Evolutionary conservation across 2,797 vertebrate genomes (phyloP), one percentile per base, ranked within the genome.

Genomic region (Eulemur coronatus): DNA sequence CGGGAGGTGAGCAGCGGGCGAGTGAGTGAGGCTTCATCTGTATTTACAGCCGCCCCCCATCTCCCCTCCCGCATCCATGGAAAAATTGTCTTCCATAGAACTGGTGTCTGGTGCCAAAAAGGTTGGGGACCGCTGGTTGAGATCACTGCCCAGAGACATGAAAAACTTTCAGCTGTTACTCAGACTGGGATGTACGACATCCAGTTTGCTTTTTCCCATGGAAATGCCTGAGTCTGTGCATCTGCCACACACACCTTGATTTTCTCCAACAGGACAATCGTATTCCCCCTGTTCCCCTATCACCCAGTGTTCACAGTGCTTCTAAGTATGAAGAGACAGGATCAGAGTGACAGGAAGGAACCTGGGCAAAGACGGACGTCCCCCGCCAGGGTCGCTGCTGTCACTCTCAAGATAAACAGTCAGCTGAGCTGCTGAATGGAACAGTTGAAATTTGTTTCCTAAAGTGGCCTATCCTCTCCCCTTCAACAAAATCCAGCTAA

Each of bases 371-470:
- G 80, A 35, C 1, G 0, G 46, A 50, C 9, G 24, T 35, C 6
- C 57, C 52, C 91, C 2, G 5, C 7, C 0, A 0, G 14, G 46
- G 41, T 35, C 17, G 0, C 30, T 6, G 1, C 0, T 2, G 2
- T 35, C 7, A 59, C 43, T 55, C 4, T 38, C 2, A 17, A 38
- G 65, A 50, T 46, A 33, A 14, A 24, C 0, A n/a, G 4, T 28
- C 52, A 38, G 5, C 18, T 1, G n/a, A 52, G 48, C 35, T 1
- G 1, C n/a, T 33, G 11, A 38, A 38, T 3, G 72, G 63, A 33
- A 41, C 0, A 8, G 7, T 46, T 41, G 72, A 33, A 59, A 10
- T n/a, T 8, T 9, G 20, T 28, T 35, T 50, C 69, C 85, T 30
- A 7, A 38, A 41, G 48, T 0, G 24, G 33, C 76, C 48, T n/a